Percentiles rank a stretch among this genome's conserved stretches.
These are phyloP conservation scores for Ivindomyrus marchei DNA, from an alignment of 2,113 vertebrate genomes.

Conservation along the genomic window DNA sequence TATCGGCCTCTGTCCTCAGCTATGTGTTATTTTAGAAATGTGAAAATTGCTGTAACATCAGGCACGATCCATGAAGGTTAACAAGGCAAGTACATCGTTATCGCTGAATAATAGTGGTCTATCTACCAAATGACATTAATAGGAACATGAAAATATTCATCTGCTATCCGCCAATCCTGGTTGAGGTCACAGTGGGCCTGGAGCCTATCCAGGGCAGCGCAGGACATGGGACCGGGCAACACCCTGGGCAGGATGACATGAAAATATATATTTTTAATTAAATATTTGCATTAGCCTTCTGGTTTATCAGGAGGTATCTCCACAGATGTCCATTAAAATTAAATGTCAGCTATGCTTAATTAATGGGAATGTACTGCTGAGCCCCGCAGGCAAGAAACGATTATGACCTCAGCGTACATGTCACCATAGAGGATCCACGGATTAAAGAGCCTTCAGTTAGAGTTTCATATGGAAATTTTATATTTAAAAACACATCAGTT, in stretches of 20 bases:
- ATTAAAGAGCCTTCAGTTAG: not conserved
- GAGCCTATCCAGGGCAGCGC: not conserved
- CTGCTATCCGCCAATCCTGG: not conserved
- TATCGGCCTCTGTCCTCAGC: not conserved
- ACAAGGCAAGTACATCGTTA: not conserved
- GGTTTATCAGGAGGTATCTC: not conserved
- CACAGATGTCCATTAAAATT: not conserved
- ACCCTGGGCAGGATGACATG: not conserved
- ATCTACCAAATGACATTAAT: not conserved
- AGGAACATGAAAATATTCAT: not conserved
- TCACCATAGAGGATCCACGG: not conserved
- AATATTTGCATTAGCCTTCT: not conserved
- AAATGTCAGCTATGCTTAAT: not conserved
- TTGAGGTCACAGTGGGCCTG: not conserved
- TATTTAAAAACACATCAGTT: not conserved
- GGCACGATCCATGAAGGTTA: not conserved
- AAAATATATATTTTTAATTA: not conserved
- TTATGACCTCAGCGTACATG: not conserved
- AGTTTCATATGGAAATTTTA: not conserved
- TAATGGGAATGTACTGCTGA: not conserved
- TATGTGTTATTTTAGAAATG: not conserved
- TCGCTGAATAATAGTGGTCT: not conserved
- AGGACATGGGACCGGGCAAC: not conserved
- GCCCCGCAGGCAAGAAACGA: not conserved
- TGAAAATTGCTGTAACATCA: not conserved